Conservation (phyloP, 2,113 vertebrate genomes). For the Tetrao urogallus region DNA sequence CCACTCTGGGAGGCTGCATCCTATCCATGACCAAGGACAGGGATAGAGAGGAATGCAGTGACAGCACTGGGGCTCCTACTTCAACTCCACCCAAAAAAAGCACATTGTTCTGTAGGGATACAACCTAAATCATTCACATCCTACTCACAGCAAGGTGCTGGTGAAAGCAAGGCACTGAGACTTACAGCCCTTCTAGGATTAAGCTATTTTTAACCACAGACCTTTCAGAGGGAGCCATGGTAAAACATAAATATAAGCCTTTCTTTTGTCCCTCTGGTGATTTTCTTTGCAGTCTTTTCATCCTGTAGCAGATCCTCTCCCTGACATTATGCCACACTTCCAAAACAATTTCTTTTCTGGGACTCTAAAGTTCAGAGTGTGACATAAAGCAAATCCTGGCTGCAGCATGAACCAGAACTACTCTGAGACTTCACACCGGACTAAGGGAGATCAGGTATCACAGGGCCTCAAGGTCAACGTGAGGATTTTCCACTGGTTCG, state of each 20-base stretch:
- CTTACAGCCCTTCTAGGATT: neutral
- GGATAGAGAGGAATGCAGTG: fast-evolving
- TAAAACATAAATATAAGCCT: conserved; percentile 22
- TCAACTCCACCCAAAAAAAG: neutral
- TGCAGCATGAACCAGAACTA: neutral
- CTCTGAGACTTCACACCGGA: neutral
- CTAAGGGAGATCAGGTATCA: neutral
- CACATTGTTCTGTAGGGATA: neutral
- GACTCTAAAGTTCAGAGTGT: neutral
- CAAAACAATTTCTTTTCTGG: neutral
- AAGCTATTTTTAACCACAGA: conserved; percentile 30
- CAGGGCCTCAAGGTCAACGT: neutral
- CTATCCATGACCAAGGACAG: fast-evolving
- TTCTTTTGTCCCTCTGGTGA: neutral
- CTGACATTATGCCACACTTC: neutral
- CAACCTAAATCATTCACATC: neutral
- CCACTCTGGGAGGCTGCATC: neutral
- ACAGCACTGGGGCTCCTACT: neutral
- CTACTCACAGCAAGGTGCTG: neutral
- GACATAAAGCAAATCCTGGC: neutral
- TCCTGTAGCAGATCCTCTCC: neutral
- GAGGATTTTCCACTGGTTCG: neutral
- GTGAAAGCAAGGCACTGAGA: neutral
- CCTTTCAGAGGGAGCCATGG: neutral
- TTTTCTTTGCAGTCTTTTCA: conserved; percentile 3